These are phyloP conservation scores for Falco peregrinus DNA, from an alignment of 2,797 vertebrate species.

Conservation along the genomic window DNA sequence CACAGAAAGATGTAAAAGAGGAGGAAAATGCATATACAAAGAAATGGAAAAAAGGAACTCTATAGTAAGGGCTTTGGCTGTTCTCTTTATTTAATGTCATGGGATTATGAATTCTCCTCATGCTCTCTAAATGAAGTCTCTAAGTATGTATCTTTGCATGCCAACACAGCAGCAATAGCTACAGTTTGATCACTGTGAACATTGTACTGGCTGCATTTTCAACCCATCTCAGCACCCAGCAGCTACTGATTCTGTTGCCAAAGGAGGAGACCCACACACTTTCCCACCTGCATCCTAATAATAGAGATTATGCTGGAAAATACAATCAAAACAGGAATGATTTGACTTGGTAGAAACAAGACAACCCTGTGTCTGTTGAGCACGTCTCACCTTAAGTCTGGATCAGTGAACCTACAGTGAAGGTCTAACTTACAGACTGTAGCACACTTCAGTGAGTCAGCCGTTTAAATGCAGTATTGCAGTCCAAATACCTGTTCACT, in stretches of 20 bases:
- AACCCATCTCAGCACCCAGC: neutral
- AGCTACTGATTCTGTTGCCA: neutral
- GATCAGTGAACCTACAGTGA: neutral
- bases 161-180: neutral
- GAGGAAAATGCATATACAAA: neutral
- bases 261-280: neutral
- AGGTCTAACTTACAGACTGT: neutral
- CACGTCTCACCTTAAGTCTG: neutral
- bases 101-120: constrained; percentile 4
- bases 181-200: neutral
- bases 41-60: neutral
- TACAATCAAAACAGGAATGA: neutral
- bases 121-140: neutral
- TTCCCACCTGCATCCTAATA: neutral
- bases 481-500: neutral
- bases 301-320: neutral
- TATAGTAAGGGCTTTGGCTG: neutral
- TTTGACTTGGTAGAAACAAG: neutral
- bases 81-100: constrained; percentile 7
- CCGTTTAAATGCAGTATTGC: neutral
- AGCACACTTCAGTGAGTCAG: neutral
- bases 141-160: constrained; percentile 27
- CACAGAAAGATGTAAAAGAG: neutral
- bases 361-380: neutral
- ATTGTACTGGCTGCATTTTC: neutral